Base-by-base conservation (phyloP, 2,797 vertebrate species). In the Neosilurus hyrtlii region DNA sequence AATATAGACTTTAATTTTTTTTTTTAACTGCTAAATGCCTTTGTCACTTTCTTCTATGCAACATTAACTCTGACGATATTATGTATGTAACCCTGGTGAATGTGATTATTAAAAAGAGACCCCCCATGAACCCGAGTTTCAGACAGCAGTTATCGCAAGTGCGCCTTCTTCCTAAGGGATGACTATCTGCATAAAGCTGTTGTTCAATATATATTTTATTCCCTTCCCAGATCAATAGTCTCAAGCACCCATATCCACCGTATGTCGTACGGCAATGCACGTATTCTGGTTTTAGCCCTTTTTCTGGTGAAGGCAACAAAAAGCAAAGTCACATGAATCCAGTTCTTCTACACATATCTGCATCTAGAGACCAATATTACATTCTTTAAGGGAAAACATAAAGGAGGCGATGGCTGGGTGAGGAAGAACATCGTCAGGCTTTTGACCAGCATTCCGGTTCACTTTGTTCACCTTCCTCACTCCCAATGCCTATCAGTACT, bases 371-470 rank as follows among this genome's bases (percentile, higher is more conserved):
- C 66, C 85, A 68, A 83, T 86, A 78, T 79, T 56, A 70, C 43
- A 57, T 74, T 84, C 75, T 83, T 63, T 62, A 68, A 77, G 72
- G 74, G 62, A 57, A 56, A 49, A 61, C 71, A 77, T 35, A 37
- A n/a, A 80, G 54, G 67, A 66, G 78, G 61, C 68, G 26, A 67
- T 30, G 72, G 37, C 37, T 43, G 76, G n/a, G 78, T 37, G 56
- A 24, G 43, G 30, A n/a, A 66, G 79, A 82, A 86, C 79, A 83
- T 89, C 81, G 86, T 75, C 65, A 80, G 80, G 90, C 83, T 89
- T 61, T 72, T 80, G 86, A 86, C 86, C 83, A 82, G 81, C 86
- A 85, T 91, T 89, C 88, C 89, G 86, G 82, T 90, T 90, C 88
- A 88, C 89, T 88, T 61, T 56, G 59, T n/a, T 61, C 35, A n/a